These are phyloP conservation scores for Coenonympha arcania DNA, from an alignment of 2,888 invertebrate genomes.

Conservation along the genomic window DNA sequence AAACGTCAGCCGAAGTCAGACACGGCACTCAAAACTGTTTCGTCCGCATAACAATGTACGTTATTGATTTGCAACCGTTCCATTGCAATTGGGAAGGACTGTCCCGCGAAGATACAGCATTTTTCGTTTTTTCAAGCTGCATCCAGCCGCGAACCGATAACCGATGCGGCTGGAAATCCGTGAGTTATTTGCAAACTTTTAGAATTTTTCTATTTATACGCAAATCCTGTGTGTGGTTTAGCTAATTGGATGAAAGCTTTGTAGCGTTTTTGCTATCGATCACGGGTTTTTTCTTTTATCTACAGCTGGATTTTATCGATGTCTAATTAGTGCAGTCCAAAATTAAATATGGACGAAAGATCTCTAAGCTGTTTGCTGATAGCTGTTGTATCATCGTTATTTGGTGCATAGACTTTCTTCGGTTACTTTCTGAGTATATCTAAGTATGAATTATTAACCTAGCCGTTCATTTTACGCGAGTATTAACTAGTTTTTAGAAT, in stretches of 20 bases:
- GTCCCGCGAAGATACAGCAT: conserved; percentile 4
- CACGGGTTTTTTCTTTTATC: too few relatives aligned
- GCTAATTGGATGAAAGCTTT: too few relatives aligned
- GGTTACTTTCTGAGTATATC: too few relatives aligned
- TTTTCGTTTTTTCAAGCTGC: conserved; percentile 9
- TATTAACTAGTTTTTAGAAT: too few relatives aligned
- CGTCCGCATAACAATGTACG: conserved; percentile 24
- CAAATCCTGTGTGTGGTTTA: neutral
- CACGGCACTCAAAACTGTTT: conserved; percentile 28
- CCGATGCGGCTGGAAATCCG: neutral
- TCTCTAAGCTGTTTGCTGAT: too few relatives aligned
- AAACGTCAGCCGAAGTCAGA: conserved; percentile 3
- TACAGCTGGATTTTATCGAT: too few relatives aligned
- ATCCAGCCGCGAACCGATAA: conserved; percentile 1
- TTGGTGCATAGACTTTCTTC: too few relatives aligned
- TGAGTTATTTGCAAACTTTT: conserved; percentile 1
- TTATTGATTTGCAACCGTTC: conserved; percentile 25
- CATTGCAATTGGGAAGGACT: neutral
- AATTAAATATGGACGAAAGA: too few relatives aligned
- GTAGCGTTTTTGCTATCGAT: neutral
- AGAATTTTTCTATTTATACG: neutral
- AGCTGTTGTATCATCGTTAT: too few relatives aligned
- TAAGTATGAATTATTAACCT: too few relatives aligned
- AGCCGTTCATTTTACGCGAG: too few relatives aligned
- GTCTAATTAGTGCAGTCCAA: too few relatives aligned